A percentile compares a stretch with the other conserved stretches of the same genome.
These are phyloP conservation scores for Lasioglossum zephyrum DNA, from an alignment of 2,888 invertebrate species.

Conservation along the genomic window DNA sequence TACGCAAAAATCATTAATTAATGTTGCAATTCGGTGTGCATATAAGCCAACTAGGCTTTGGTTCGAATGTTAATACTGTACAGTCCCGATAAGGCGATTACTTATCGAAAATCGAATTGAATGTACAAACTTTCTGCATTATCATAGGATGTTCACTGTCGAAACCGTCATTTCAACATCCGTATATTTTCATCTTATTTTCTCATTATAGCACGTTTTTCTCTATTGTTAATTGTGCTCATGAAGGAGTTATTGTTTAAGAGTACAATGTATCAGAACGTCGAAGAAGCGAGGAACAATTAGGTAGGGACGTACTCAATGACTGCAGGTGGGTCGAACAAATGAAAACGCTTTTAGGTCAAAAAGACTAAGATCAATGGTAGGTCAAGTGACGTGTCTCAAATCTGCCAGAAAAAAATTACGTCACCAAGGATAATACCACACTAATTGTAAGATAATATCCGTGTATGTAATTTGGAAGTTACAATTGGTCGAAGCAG, in stretches of 20 bases:
- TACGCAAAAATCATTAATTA: neutral
- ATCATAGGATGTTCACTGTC: neutral
- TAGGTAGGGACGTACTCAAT: neutral
- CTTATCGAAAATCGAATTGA: neutral
- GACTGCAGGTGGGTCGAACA: neutral
- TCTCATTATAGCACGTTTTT: no score
- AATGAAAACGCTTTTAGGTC: constrained; percentile 2
- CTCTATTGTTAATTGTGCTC: neutral
- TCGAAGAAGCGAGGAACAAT: neutral
- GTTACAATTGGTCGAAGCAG: neutral
- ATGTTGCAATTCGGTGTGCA: neutral
- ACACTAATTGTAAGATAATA: neutral
- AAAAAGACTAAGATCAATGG: neutral
- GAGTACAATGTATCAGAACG: neutral
- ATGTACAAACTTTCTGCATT: neutral
- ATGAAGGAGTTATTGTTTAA: neutral
- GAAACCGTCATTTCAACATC: neutral
- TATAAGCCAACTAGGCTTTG: neutral
- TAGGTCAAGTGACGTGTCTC: neutral
- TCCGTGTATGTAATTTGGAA: neutral
- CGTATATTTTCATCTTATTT: no score
- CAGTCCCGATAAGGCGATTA: neutral
- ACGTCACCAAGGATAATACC: neutral
- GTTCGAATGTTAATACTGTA: neutral
- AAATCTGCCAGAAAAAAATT: neutral